Base-by-base conservation (phyloP, 2,113 vertebrate genomes). In the Sinocyclocheilus anophthalmus region DNA sequence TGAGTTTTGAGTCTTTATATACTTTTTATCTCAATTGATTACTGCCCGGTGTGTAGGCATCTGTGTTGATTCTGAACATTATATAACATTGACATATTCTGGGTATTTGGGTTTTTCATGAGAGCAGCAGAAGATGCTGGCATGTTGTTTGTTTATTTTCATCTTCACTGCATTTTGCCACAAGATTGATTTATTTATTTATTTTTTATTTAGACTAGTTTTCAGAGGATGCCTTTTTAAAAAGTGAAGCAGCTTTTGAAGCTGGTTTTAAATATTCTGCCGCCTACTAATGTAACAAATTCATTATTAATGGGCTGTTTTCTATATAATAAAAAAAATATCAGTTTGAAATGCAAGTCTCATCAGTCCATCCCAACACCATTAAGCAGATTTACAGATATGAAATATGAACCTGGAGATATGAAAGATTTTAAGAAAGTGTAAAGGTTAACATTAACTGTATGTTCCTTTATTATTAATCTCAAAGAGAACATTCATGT, bases 291-390 rank as follows among this genome's bases (percentile, higher is more conserved):
- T 84, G 82, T 42, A 73, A 53, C 82, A 45, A 57, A 84, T 84
- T 73, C 53, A 84, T 73, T 84, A 84, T 84, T 84, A 84, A 84
- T 73, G 22, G 22, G 18, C 45, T 73, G 69, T 73, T 83, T 83
- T 83, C 81, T 83, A 73, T 42, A 83, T 84, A n/a, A n/a, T n/a
- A n/a, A n/a, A n/a, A n/a, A n/a, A n/a, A n/a, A 73, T 73, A 84
- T 84, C 7, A 24, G 69, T 70, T 82, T 82, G 45, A 59, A 42
- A 84, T 73, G 82, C 82, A 37, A 73, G 69, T 37, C 65, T 70
- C 48, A 70, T 55, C 45, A 20, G 63, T 83, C 65, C 81, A 73
- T 8, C 26, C 22, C 33, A 50, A 50, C 45, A 70, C 24, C 24
- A 70, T 53, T 50, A 26, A 39, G 42, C 67, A 75, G 82, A 73